phyloP scores from a whole-genome alignment of 1,140 invertebrate genomes.

The Drosophila dunni region DNA sequence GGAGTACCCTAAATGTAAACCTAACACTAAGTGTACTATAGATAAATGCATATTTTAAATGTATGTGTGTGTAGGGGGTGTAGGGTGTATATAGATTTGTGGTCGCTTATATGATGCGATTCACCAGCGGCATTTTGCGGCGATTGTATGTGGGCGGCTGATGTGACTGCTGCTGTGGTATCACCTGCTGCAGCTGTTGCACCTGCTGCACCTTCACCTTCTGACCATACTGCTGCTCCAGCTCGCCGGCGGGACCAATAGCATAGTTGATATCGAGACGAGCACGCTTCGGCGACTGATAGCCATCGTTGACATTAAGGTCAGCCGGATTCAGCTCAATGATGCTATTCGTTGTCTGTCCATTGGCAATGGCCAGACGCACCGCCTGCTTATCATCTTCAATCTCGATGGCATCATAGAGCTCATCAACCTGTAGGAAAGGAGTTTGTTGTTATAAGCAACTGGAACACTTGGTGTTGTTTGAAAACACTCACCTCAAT shows the following conservation, averaged over 20 bases:
- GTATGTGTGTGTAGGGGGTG: background rate
- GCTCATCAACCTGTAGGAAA: constrained; percentile 73
- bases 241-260: constrained; percentile 76
- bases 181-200: constrained; percentile 36
- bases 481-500: constrained; percentile 70
- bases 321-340: constrained; percentile 79
- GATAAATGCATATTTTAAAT: constrained; percentile 16
- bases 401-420: constrained; percentile 86
- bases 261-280: constrained; percentile 82
- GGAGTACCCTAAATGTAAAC: constrained; percentile 31
- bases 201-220: constrained; percentile 74
- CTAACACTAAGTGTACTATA: constrained; percentile 60
- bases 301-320: constrained; percentile 73
- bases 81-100: background rate
- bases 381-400: constrained; percentile 85
- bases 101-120: constrained; percentile 85
- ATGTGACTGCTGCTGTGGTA: constrained; percentile 44
- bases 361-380: constrained; percentile 78
- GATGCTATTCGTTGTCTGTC: constrained; percentile 50
- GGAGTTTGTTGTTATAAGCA: background rate
- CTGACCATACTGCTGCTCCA: constrained; percentile 74
- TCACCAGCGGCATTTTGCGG: constrained; percentile 87
- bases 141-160: constrained; percentile 82
- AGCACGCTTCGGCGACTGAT: constrained; percentile 69
- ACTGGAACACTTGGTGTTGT: too few relatives aligned